Percentiles rank a stretch among this genome's conserved stretches.
phyloP scores from a whole-genome alignment of 2,888 invertebrate genomes.

The Eristalis arbustorum region DNA sequence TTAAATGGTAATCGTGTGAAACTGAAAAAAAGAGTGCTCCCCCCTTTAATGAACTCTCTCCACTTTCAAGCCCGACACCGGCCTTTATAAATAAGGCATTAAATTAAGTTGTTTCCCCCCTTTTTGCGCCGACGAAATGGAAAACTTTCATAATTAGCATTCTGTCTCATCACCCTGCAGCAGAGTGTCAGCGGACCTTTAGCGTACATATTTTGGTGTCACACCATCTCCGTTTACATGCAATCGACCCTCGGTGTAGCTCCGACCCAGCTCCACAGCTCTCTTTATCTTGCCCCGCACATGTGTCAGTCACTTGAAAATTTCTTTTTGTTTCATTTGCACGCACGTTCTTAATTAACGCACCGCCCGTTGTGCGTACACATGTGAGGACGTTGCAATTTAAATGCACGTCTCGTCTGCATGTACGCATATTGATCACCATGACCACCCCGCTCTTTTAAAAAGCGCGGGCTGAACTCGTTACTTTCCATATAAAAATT shows the following conservation, averaged over 20 bases:
- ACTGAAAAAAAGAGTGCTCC: neutral
- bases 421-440: constrained; percentile 27
- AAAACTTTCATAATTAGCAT: constrained; percentile 23
- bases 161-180: neutral
- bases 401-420: constrained; percentile 48
- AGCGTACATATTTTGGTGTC: neutral
- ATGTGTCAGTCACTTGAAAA: constrained; percentile 50
- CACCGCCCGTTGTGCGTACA: constrained; percentile 28
- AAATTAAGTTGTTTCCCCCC: constrained; percentile 13
- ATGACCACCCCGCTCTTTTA: neutral
- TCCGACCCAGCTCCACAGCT: neutral
- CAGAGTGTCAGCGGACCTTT: neutral
- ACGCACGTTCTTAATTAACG: constrained; percentile 56
- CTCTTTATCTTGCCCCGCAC: constrained; percentile 38
- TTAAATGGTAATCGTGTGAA: constrained; percentile 51
- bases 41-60: neutral
- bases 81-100: constrained; percentile 13
- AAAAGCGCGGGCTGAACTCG: constrained; percentile 12
- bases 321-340: constrained; percentile 23
- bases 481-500: neutral
- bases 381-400: constrained; percentile 23
- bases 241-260: constrained; percentile 13
- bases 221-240: neutral
- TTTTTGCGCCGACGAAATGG: neutral
- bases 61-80: constrained; percentile 1